These are phyloP conservation scores for Hycleus cichorii DNA, from an alignment of 1,140 invertebrate genomes.

Conservation along the genomic window DNA sequence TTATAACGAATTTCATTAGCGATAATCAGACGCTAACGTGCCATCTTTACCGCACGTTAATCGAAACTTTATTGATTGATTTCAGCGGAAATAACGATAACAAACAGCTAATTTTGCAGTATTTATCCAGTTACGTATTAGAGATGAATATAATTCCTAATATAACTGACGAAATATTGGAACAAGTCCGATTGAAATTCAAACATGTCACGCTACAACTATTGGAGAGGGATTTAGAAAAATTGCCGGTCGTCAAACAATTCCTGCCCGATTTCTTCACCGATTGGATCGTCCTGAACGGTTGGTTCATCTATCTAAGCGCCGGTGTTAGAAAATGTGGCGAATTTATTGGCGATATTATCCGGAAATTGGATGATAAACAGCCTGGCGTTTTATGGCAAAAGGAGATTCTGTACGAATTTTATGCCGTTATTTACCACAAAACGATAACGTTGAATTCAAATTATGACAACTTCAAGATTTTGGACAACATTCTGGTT, in stretches of 20 bases:
- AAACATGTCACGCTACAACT: constrained; percentile 32
- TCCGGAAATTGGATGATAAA: constrained; percentile 26
- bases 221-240: constrained; percentile 14
- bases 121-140: constrained; percentile 27
- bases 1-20: not conserved
- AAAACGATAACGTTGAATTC: constrained; percentile 32
- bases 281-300: constrained; percentile 49
- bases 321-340: constrained; percentile 33
- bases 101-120: constrained; percentile 17
- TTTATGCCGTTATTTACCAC: constrained; percentile 42
- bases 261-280: constrained; percentile 47
- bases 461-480: constrained; percentile 25
- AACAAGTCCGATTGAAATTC: constrained; percentile 31
- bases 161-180: constrained; percentile 22
- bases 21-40: constrained; percentile 39
- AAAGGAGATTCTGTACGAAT: constrained; percentile 45
- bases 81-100: not conserved
- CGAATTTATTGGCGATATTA: constrained; percentile 35
- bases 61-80: constrained; percentile 40
- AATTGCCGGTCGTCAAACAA: constrained; percentile 28
- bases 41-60: constrained; percentile 42
- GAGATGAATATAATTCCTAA: constrained; percentile 13
- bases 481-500: constrained; percentile 34
- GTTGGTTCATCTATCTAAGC: constrained; percentile 45
- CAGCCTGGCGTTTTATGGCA: constrained; percentile 25